Conservation (phyloP, 2,888 invertebrate species). For the Cephus spinipes region DNA sequence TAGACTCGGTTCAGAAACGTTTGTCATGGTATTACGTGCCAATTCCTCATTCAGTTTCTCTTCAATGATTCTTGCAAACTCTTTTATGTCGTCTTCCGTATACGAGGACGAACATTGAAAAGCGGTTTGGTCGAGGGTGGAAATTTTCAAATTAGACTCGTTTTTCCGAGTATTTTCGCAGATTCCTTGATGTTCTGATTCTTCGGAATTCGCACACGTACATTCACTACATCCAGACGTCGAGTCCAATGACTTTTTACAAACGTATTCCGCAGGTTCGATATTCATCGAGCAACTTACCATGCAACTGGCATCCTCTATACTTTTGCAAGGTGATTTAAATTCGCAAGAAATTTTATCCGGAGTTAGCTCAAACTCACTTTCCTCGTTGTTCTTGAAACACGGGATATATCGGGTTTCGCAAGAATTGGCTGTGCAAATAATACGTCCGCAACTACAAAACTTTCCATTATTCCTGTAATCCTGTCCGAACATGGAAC, state of each 20-base stretch:
- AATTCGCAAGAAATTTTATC: neutral
- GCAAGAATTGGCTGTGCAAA: neutral
- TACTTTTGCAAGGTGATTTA: neutral
- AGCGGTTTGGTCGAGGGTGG: neutral
- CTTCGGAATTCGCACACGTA: neutral
- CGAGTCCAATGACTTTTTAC: neutral
- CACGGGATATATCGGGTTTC: neutral
- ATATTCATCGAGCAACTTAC: neutral
- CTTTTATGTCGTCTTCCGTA: slow-evolving; percentile 21
- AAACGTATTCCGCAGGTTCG: neutral
- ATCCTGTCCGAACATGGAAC: neutral
- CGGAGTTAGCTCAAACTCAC: neutral
- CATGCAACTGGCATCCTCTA: neutral
- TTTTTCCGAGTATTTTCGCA: neutral
- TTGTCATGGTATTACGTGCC: neutral
- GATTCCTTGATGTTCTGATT: neutral
- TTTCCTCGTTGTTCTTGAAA: neutral
- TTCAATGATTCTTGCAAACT: slow-evolving; percentile 17
- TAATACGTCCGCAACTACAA: neutral
- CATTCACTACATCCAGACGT: neutral
- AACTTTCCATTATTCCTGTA: neutral
- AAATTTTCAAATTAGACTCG: neutral
- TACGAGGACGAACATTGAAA: slow-evolving; percentile 1
- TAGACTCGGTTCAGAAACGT: neutral
- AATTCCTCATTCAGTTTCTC: slow-evolving; percentile 16